These are phyloP conservation scores for Bufo bufo DNA, from an alignment of 2,113 vertebrate species.

Conservation along the genomic window DNA sequence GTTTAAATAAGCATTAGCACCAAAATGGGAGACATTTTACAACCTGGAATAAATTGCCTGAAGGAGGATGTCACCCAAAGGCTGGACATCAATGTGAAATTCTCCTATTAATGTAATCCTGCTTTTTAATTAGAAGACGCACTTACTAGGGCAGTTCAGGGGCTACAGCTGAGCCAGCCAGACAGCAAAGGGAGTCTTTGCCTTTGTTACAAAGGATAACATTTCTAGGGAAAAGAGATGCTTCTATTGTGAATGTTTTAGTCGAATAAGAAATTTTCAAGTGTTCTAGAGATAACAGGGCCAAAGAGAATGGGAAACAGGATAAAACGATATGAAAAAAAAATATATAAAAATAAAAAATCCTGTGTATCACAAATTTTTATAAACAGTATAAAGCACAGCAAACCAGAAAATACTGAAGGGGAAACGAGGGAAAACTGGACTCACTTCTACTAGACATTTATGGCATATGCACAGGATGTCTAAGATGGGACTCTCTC, in stretches of 20 bases:
- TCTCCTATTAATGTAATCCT: conserved; percentile 37
- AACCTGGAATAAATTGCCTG: conserved; percentile 50
- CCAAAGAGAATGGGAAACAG: not conserved
- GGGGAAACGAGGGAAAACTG: not conserved
- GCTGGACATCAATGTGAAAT: conserved; percentile 23
- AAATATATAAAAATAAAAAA: not conserved
- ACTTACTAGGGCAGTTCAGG: conserved; percentile 19
- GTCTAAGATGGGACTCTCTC: no score
- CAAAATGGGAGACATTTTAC: conserved; percentile 33
- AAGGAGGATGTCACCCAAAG: conserved; percentile 47
- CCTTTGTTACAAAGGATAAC: conserved; percentile 36
- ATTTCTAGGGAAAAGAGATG: not conserved
- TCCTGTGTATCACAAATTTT: not conserved
- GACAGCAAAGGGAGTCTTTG: conserved; percentile 35
- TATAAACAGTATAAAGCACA: not conserved
- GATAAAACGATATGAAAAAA: not conserved
- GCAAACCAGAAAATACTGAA: no score
- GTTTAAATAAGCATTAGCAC: conserved; percentile 30
- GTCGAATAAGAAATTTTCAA: not conserved
- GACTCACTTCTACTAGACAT: no score
- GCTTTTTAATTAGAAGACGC: conserved; percentile 43
- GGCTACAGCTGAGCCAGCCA: conserved; percentile 24
- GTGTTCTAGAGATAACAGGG: not conserved
- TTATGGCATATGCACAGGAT: no score
- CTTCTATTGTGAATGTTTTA: not conserved